These are phyloP conservation scores for Aphaenogaster floridana DNA, from an alignment of 1,140 invertebrate genomes.

Conservation along the genomic window DNA sequence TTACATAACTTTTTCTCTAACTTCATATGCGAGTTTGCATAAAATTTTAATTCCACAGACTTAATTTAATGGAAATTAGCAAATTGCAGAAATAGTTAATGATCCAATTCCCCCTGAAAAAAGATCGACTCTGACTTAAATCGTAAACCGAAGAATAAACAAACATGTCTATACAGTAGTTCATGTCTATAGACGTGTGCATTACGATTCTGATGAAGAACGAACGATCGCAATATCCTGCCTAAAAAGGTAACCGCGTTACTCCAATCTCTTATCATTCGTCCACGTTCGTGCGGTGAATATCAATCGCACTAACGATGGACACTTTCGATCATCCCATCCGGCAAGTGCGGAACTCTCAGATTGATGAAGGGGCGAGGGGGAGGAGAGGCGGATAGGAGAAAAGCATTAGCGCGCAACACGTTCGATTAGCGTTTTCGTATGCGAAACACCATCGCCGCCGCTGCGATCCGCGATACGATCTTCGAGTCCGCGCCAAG, in stretches of 20 bases:
- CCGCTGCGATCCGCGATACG: conserved; percentile 66
- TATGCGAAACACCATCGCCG: conserved; percentile 54
- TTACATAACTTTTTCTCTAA: background rate
- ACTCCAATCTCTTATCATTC: conserved; percentile 32
- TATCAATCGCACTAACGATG: background rate
- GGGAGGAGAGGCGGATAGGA: conserved; percentile 3
- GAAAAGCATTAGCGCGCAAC: conserved; percentile 63
- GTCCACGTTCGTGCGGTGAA: background rate
- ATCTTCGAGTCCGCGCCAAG: conserved; percentile 61
- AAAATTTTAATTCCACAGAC: background rate
- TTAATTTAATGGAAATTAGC: background rate
- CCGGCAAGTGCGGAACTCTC: background rate
- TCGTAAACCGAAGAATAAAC: background rate
- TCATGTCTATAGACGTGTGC: background rate
- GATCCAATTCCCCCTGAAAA: background rate
- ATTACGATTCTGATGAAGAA: background rate
- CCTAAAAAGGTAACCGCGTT: background rate
- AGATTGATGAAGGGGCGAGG: conserved; percentile 16
- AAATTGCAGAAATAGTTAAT: background rate
- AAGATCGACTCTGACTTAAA: background rate
- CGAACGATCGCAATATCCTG: conserved; percentile 5
- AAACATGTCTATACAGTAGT: background rate
- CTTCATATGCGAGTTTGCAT: background rate
- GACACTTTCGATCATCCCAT: conserved; percentile 11
- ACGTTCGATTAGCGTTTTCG: conserved; percentile 76